Percentiles rank a stretch among this genome's conserved stretches.
These are phyloP conservation scores for Apodemus speciosus DNA, from an alignment of 2,113 vertebrate genomes.

Conservation along the genomic window DNA sequence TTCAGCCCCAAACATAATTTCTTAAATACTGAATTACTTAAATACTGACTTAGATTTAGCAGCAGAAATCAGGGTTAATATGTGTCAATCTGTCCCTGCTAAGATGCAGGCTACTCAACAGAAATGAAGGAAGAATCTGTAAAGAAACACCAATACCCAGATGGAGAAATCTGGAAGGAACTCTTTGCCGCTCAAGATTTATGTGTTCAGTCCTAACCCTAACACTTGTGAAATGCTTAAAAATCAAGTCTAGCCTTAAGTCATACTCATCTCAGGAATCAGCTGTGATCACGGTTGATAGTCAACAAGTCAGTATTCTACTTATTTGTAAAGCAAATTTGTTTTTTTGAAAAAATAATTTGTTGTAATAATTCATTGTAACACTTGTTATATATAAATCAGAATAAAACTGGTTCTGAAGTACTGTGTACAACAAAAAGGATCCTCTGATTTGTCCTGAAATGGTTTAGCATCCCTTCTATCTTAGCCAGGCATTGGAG, in stretches of 20 bases:
- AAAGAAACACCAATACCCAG: constrained; percentile 86
- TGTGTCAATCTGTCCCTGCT: background rate
- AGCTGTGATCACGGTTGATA: background rate
- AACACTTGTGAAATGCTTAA: constrained; percentile 4
- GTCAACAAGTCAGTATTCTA: background rate
- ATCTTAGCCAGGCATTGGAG: background rate
- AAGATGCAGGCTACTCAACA: constrained; percentile 91
- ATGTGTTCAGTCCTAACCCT: background rate
- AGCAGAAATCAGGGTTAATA: constrained; percentile 21
- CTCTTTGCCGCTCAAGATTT: constrained; percentile 56
- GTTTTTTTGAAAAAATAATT: background rate
- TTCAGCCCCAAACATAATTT: background rate
- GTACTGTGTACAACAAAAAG: background rate
- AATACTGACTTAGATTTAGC: constrained; percentile 1
- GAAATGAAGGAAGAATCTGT: constrained; percentile 91
- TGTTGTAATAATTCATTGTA: constrained; percentile 33
- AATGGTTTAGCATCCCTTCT: background rate
- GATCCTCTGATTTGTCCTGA: background rate
- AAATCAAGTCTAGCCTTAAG: constrained; percentile 14
- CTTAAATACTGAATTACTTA: constrained; percentile 32
- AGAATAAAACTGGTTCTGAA: constrained; percentile 49
- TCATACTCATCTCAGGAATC: background rate
- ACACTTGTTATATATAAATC: constrained; percentile 43
- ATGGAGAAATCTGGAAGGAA: constrained; percentile 87
- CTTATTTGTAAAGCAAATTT: constrained; percentile 10